Conservation (phyloP, 2,888 invertebrate genomes). For the Phrixothrix hirtus region DNA sequence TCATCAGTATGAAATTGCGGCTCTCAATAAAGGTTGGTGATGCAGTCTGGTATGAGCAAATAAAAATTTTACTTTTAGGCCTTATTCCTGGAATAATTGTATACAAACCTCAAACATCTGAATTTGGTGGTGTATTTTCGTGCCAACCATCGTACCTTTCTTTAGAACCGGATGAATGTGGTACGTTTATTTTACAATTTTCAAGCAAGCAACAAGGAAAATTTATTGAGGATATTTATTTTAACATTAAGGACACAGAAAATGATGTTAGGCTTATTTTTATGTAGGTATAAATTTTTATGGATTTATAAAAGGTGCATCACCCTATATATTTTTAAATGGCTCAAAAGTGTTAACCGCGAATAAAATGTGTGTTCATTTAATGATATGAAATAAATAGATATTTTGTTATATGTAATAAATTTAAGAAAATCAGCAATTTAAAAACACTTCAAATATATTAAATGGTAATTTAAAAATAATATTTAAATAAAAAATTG, state of each 20-base stretch:
- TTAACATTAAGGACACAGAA: slow-evolving; percentile 64
- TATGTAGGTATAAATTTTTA: slow-evolving; percentile 56
- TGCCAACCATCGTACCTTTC: slow-evolving; percentile 58
- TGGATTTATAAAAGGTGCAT: slow-evolving; percentile 1
- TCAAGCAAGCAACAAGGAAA: slow-evolving; percentile 63
- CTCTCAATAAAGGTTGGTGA: slow-evolving; percentile 61
- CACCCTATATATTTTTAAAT: background rate
- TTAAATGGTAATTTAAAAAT: no score
- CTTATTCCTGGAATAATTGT: slow-evolving; percentile 63
- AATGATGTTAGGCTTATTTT: slow-evolving; percentile 62
- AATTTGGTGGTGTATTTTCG: slow-evolving; percentile 63
- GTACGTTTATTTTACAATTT: slow-evolving; percentile 62
- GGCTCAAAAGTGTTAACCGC: no score
- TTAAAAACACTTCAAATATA: no score
- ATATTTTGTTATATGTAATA: no score
- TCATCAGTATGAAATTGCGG: slow-evolving; percentile 65
- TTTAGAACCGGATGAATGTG: slow-evolving; percentile 59
- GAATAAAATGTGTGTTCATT: no score
- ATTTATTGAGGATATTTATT: slow-evolving; percentile 65
- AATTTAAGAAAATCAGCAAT: no score
- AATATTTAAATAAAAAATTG: no score
- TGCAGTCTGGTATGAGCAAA: slow-evolving; percentile 40
- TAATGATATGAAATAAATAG: no score
- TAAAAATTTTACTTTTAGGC: slow-evolving; percentile 50
- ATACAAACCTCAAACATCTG: slow-evolving; percentile 55